Evolutionary conservation across 2,113 vertebrate species (phyloP).

Genomic region (Typhlomys cinereus): DNA sequence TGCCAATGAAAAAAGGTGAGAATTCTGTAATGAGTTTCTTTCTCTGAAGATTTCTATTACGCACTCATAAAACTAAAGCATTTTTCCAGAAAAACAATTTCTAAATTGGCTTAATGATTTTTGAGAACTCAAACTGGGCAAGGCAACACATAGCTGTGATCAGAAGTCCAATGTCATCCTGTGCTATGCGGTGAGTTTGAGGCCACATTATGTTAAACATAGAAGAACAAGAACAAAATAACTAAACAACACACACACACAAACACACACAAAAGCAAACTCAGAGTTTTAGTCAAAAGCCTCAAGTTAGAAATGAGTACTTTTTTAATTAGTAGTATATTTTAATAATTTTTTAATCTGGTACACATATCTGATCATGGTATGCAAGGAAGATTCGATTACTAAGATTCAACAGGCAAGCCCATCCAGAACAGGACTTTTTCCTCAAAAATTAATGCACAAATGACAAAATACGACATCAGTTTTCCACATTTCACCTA

Average conservation of each 20-base stretch:
- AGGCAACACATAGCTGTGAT: neutral
- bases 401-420: too few species aligned
- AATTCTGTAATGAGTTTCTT: neutral
- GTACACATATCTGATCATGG: too few species aligned
- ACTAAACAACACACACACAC: too few species aligned
- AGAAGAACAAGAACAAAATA: too few species aligned
- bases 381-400: too few species aligned
- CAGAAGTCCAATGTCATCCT: neutral
- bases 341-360: conserved; percentile 18
- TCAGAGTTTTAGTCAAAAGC: neutral
- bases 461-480: neutral
- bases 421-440: neutral
- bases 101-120: neutral
- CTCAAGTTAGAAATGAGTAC: neutral
- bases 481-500: neutral
- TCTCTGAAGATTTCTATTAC: neutral
- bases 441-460: neutral
- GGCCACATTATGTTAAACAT: too few species aligned
- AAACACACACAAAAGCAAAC: too few species aligned
- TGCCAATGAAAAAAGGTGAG: neutral
- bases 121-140: neutral
- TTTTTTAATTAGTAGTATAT: neutral
- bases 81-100: neutral
- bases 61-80: neutral
- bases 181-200: neutral